Base-by-base conservation (phyloP, 2,113 vertebrate genomes). In the Herpailurus yagouaroundi region DNA sequence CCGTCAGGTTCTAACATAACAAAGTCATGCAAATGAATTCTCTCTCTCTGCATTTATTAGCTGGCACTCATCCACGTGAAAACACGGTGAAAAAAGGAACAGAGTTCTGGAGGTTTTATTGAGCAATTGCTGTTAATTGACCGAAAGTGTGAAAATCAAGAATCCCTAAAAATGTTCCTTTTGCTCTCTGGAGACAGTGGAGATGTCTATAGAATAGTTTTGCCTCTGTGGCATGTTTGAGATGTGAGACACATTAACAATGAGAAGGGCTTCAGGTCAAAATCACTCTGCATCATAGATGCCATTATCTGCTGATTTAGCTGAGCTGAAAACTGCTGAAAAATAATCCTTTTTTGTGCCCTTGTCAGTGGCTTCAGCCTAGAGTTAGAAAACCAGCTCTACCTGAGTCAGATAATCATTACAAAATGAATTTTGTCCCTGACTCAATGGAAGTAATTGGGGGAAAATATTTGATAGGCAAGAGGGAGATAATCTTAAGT, bases 381-480 rank as follows among this genome's bases (percentile, higher is more conserved):
- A 98, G 98, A 99, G 99, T 99, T 98, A 99, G 98, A 99, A 99
- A 99, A 99, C 99, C 98, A 98, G 98, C 99, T 99, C 98, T 98
- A 99, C 99, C 99, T 98, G 98, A 99, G 99, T 99, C 99, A 99
- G 99, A 99, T 99, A 99, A 99, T 99, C 99, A 99, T 99, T 99
- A 98, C 99, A 99, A 99, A 99, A 99, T 99, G 98, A 99, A 99
- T 99, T 98, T 99, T 98, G 92, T 98, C 99, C 98, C 98, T 85
- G 95, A 98, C 97, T 99, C 98, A 95, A 68, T 97, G 98, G 98
- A 98, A 99, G 98, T 99, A 99, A 99, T 99, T 99, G 98, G 94
- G 91, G 98, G 71, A 96, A 99, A 99, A 99, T 98, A 98, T 99
- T 98, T 99, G 97, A 98, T 98, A 98, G 98, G 93, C 97, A 97